phyloP scores from a whole-genome alignment of 2,797 vertebrate species.

The Pterois miles region DNA sequence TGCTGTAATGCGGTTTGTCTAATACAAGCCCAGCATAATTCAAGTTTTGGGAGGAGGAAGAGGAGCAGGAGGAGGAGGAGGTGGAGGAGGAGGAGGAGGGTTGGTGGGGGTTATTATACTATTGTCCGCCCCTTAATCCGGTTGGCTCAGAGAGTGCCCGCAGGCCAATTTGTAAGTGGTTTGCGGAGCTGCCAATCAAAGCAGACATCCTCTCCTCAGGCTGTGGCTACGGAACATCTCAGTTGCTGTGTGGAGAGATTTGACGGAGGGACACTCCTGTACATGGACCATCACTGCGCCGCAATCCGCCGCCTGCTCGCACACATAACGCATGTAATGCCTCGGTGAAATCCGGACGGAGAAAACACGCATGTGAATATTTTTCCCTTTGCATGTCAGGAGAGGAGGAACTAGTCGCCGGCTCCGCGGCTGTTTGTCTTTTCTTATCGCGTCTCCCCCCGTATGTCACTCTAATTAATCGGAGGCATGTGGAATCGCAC shows the following conservation, averaged over 20 bases:
- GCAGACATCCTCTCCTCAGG: constrained; percentile 79
- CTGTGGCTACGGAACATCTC: constrained; percentile 79
- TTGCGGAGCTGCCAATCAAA: constrained; percentile 82
- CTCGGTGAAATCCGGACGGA: constrained; percentile 66
- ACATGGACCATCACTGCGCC: constrained; percentile 78
- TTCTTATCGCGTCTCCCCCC: constrained; percentile 67
- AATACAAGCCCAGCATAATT: constrained; percentile 46
- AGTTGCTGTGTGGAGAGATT: constrained; percentile 86
- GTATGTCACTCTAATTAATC: constrained; percentile 82
- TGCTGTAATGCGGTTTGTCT: constrained; percentile 53
- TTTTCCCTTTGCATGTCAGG: constrained; percentile 81
- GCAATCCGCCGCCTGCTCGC: constrained; percentile 63
- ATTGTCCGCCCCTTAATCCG: constrained; percentile 80
- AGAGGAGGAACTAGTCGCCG: constrained; percentile 82
- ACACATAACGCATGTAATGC: constrained; percentile 57
- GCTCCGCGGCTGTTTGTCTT: constrained; percentile 82
- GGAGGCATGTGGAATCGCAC: constrained; percentile 88
- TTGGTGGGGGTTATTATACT: constrained; percentile 55
- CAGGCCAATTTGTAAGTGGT: constrained; percentile 80
- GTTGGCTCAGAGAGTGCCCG: constrained; percentile 79
- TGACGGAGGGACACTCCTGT: constrained; percentile 81
- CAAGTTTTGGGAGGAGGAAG: constrained; percentile 67
- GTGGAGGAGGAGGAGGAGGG: not conserved
- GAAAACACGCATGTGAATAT: constrained; percentile 69
- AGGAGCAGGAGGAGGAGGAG: not conserved